Conservation (phyloP, 2,888 invertebrate species). For the Cataglyphis rosenhaueri region DNA sequence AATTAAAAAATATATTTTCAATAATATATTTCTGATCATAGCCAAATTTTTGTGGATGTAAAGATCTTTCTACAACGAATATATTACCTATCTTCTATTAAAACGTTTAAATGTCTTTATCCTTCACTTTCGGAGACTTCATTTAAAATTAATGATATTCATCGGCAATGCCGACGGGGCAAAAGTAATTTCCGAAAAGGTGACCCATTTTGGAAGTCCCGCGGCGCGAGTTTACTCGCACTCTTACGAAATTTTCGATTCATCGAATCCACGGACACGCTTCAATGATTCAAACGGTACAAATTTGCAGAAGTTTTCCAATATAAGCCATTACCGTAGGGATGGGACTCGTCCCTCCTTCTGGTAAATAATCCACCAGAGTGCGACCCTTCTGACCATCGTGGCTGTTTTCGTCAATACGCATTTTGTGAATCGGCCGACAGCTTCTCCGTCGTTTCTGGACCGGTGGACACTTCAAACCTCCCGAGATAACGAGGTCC, state of each 20-base stretch:
- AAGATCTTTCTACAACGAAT: not conserved
- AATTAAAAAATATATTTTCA: constrained; percentile 10
- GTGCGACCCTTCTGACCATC: constrained; percentile 29
- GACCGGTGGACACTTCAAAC: constrained; percentile 44
- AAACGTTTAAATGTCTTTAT: not conserved
- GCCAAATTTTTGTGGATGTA: not conserved
- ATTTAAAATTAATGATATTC: constrained; percentile 57
- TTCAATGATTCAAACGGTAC: constrained; percentile 56
- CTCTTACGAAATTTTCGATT: constrained; percentile 51
- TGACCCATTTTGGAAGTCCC: constrained; percentile 37
- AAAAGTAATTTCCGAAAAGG: constrained; percentile 60
- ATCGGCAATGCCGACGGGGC: not conserved
- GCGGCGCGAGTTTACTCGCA: not conserved
- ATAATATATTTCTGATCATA: not conserved
- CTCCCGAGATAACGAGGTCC: constrained; percentile 60
- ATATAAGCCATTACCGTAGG: constrained; percentile 39
- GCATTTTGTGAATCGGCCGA: constrained; percentile 31
- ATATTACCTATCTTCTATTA: not conserved
- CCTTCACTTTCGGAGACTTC: constrained; percentile 46
- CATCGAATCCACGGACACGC: constrained; percentile 29
- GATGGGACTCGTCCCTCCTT: constrained; percentile 41
- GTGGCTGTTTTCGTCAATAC: constrained; percentile 31
- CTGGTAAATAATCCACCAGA: constrained; percentile 63
- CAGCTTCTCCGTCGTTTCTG: constrained; percentile 33
- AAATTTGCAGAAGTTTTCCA: constrained; percentile 54